phyloP scores from a whole-genome alignment of 2,888 invertebrate genomes.

The Ecdyonurus torrentis region DNA sequence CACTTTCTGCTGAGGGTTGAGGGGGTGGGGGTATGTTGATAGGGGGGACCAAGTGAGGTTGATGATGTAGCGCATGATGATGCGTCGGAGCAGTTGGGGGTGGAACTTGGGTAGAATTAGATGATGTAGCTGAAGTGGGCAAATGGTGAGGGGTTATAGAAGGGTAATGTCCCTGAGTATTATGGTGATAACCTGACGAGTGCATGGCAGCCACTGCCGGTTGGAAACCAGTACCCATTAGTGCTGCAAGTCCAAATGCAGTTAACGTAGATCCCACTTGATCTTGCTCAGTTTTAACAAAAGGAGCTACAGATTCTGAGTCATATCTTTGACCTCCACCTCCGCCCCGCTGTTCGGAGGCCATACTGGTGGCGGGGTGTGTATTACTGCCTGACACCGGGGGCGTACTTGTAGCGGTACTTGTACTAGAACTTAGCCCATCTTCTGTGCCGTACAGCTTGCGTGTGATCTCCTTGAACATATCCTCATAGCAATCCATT shows the following conservation, averaged over 20 bases:
- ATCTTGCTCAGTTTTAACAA: not conserved
- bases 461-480: conserved; percentile 83
- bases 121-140: conserved; percentile 24
- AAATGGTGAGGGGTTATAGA: conserved; percentile 19
- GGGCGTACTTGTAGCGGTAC: conserved; percentile 17
- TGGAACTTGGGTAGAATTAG: conserved; percentile 16
- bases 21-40: conserved; percentile 4
- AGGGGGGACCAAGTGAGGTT: not conserved
- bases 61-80: conserved; percentile 1
- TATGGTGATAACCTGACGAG: not conserved
- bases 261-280: not conserved
- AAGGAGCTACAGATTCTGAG: not conserved
- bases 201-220: conserved; percentile 25
- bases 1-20: not conserved
- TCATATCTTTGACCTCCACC: conserved; percentile 6
- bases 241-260: conserved; percentile 51
- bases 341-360: conserved; percentile 8
- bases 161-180: not conserved
- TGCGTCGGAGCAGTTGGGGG: conserved; percentile 12
- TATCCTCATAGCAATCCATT: conserved; percentile 57
- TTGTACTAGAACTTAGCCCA: conserved; percentile 20
- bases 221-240: conserved; percentile 58
- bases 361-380: conserved; percentile 8
- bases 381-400: conserved; percentile 5
- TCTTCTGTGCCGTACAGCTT: conserved; percentile 74